phyloP scores from a whole-genome alignment of 2,113 vertebrate genomes.

The Mola mola region DNA sequence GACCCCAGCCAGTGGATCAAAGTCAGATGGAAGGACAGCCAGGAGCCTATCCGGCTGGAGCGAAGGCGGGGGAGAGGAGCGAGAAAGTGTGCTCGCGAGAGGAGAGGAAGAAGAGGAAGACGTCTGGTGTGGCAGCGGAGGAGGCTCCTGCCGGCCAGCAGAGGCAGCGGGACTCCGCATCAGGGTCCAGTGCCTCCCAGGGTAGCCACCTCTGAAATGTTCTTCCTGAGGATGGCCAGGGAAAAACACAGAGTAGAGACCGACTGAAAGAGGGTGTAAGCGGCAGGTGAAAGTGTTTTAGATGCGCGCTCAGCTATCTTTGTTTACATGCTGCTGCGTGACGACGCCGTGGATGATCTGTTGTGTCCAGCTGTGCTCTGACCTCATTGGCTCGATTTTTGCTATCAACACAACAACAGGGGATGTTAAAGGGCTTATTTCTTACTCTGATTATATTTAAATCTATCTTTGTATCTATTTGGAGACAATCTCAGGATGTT shows the following conservation, averaged over 20 bases:
- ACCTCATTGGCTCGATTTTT: conserved; percentile 60
- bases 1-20: conserved; percentile 33
- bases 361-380: conserved; percentile 62
- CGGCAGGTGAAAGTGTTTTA: not conserved
- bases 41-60: conserved; percentile 1
- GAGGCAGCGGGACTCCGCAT: conserved; percentile 33
- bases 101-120: conserved; percentile 74
- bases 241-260: not conserved
- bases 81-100: conserved; percentile 57
- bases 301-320: not conserved
- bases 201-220: conserved; percentile 48
- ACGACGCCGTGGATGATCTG: conserved; percentile 28
- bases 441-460: conserved; percentile 7
- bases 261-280: not conserved
- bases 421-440: conserved; percentile 6
- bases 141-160: conserved; percentile 24
- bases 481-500: no score
- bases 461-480: not conserved
- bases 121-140: conserved; percentile 18
- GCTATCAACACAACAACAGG: not conserved
- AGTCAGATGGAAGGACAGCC: conserved; percentile 62
- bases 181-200: conserved; percentile 35
- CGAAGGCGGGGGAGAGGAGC: conserved; percentile 53
- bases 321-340: conserved; percentile 47
- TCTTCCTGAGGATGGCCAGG: not conserved